Base-by-base conservation (phyloP, 2,113 vertebrate species). In the Promerops cafer region DNA sequence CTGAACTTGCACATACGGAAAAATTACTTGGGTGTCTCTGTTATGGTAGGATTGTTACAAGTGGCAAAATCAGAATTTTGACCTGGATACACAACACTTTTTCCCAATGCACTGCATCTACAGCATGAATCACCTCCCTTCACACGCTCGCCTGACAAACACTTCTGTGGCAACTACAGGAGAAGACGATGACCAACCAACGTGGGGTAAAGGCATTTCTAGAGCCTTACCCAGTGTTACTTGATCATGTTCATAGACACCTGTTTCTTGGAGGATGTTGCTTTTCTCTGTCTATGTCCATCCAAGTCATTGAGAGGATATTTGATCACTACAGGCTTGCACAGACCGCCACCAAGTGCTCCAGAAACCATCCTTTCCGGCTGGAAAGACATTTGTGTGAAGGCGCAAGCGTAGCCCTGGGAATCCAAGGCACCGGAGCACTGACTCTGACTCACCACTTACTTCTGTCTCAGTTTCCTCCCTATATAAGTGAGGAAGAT, bases 401-500 rank as follows among this genome's bases (percentile, higher is more conserved):
- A 78, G 47, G 44, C 0, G 0, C 27, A 57, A 81, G 35, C 0
- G 0, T 39, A 83, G 59, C 52, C 54, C 83, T 68, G 87, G 75
- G 59, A 91, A 83, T 81, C 66, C 64, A 80, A 70, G 45, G 54
- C 66, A 83, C 30, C 0, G 0, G 44, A 78, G 76, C 18, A 17
- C 60, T 59, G 52, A 56, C 44, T 84, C 56, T 88, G 96, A 93
- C 64, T 95, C 83, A 92, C n/a, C 61, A 7, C 49, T 94, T 53
- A 27, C 10, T 89, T 93, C 74, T 89, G 15, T 60, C 83, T 82
- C 64, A 11, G n/a, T 71, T 96, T 94, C 75, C 66, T 91, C 84
- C 22, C 78, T 49, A 4, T 40, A 8, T 5, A 61, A 94, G 39
- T 12, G 6, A 91, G 72, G 70, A 95, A 93, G 79, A 91, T 70